Evolutionary conservation across 2,797 vertebrate genomes (phyloP), one percentile per base, ranked within the genome.

Genomic region (Sebastes vulpes): DNA sequence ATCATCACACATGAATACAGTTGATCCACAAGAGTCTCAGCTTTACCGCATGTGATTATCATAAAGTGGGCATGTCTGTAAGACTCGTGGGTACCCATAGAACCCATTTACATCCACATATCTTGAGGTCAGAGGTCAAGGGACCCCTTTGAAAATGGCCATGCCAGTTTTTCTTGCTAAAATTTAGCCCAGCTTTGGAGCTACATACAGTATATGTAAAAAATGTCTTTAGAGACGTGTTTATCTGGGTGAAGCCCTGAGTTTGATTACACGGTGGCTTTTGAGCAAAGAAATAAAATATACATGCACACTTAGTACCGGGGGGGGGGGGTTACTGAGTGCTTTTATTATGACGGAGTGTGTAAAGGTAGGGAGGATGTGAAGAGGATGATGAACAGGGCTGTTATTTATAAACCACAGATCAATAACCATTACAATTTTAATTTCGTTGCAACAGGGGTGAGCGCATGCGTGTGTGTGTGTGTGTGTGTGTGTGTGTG

Each of bases 401-500:
- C 28, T 32, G 64, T 32, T 85, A 72, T 86, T 82, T 83, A 79
- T 71, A 85, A 78, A 65, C 65, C 61, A n/a, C 59, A 67, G 76
- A 92, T 90, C 88, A 85, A 90, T 92, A 87, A 71, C 75, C 67
- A 83, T 89, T 87, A 87, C 18, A 16, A 29, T 80, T 88, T 84
- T 65, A 75, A 86, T 81, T 78, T 72, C 0, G 5, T 31, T 60
- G 69, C 68, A 77, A 20, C 48, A 18, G 28, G 2, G 28, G 57
- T 67, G 59, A 6, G 26, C 8, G 18, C 14, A 5, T 29, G 57
- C 66, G 50, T 65, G 66, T 67, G 57, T 65, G 29, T 66, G 38
- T 42, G 38, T 66, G 57, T 65, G 29, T 65, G 32, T 35, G 32
- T 35, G 32, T 35, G 9, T 35, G 9, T 11, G 35, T 38, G 58